A percentile compares a stretch with the other conserved stretches of the same genome.
phyloP scores from a whole-genome alignment of 2,113 vertebrate genomes.

The Ameiurus melas region DNA sequence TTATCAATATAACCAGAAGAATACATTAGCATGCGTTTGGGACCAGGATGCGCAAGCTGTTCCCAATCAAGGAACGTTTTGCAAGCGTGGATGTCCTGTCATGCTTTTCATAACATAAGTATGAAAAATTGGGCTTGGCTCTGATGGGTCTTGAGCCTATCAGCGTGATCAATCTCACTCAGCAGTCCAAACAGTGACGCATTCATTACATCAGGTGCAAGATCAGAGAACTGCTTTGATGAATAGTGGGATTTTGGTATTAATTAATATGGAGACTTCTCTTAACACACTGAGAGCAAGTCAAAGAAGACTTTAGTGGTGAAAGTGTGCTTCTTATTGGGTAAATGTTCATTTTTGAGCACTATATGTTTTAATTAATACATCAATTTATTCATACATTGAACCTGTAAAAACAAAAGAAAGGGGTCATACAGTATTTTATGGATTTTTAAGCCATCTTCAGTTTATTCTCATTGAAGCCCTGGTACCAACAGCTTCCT shows the following conservation, averaged over 20 bases:
- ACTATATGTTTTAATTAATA: background rate
- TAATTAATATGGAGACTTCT: conserved; percentile 14
- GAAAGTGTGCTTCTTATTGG: background rate
- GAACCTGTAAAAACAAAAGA: background rate
- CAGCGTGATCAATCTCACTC: conserved; percentile 76
- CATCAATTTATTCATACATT: background rate
- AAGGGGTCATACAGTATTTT: background rate
- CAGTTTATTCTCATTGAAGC: background rate
- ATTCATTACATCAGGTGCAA: conserved; percentile 65
- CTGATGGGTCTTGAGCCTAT: conserved; percentile 61
- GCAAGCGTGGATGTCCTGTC: conserved; percentile 70
- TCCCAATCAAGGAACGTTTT: conserved; percentile 69
- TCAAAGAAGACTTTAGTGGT: background rate
- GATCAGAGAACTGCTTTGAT: conserved; percentile 29
- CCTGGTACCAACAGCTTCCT: background rate
- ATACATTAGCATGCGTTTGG: conserved; percentile 72
- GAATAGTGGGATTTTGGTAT: conserved; percentile 16
- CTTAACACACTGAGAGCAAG: background rate
- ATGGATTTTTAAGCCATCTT: background rate
- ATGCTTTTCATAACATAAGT: conserved; percentile 76
- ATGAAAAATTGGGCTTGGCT: conserved; percentile 73
- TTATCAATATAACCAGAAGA: conserved; percentile 64
- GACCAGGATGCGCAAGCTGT: conserved; percentile 72
- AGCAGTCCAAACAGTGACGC: conserved; percentile 63
- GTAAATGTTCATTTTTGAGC: background rate